Evolutionary conservation across 2,797 vertebrate genomes (phyloP), one percentile per base, ranked within the genome.

Genomic region (Nothura maculosa): DNA sequence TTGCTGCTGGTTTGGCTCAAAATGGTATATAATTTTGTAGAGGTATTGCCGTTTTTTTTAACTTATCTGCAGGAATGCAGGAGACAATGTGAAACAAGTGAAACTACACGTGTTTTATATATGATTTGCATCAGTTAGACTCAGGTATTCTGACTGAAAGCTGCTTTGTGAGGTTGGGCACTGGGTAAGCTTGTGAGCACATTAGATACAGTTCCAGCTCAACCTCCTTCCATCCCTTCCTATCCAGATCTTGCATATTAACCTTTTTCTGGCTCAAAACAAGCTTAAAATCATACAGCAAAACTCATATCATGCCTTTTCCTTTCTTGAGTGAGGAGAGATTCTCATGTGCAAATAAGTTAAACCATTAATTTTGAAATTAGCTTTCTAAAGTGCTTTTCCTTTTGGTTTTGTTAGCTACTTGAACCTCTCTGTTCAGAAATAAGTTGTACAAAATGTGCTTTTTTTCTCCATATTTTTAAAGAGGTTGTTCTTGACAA

Each of bases 111-210:
- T 67, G 52, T 95, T 93, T 91, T 83, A 15, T 91, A 15, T 92
- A 43, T 90, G 87, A 78, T 86, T 93, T 93, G 76, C 83, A 77
- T 96, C 94, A 95, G 93, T 94, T 97, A 96, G 95, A 88, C 95
- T 97, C 96, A 96, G 97, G 96, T 97, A 96, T 94, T 95, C 94
- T 92, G 92, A 94, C 93, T 90, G 85, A 92, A 95, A 76, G 94
- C 94, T 96, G 96, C 94, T 96, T 93, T 90, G 60, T 57, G 87
- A 90, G 61, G 67, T n/a, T 89, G 79, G 79, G 60, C 92, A 80
- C 85, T 80, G 58, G 74, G 88, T 88, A 92, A 47, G 55, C 61
- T 81, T 67, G 60, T 84, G 70, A 94, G 61, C 67, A n/a, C 80
- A 58, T 42, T 17, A 42, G 55, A 17, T 87, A 9, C 34, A 52